Evolutionary conservation across 1,140 invertebrate species (phyloP), one percentile per base, ranked within the genome.

Genomic region (Bursaphelenchus mucronatus): DNA sequence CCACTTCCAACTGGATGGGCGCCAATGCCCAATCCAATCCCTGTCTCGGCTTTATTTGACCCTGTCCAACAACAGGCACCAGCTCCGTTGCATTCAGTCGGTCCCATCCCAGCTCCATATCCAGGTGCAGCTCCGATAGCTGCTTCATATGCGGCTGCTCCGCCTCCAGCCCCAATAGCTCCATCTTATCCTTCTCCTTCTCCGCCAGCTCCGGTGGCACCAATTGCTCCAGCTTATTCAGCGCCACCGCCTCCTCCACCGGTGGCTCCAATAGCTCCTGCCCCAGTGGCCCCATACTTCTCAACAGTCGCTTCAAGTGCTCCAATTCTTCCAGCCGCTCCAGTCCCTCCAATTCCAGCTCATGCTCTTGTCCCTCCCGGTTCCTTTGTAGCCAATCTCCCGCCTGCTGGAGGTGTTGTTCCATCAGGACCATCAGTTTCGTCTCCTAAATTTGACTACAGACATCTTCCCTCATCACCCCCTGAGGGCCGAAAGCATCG

Each of bases 11-110:
- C 54, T 39, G 54, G 13, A n/a, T 55, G n/a, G 13, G 13, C 54
- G 30, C 54, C 54, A 3, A 55, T 55, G 54, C 54, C 54, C n/a
- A n/a, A n/a, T 44, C 54, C 54, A n/a, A n/a, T n/a, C 13, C 54
- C 54, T n/a, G 30, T 55, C n/a, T 21, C 54, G 6, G 13, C 19
- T n/a, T 55, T 55, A 6, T 15, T 30, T 30, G 30, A 30, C 30
- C 30, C 30, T 30, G 30, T 30, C 30, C 30, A 30, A 30, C 30
- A 30, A 30, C 30, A 30, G 30, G 30, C 30, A 30, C 30, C 30
- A 30, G 30, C 30, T 5, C 30, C 30, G 30, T 5, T 30, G 30
- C 30, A 30, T 30, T 5, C 30, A 30, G 30, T 5, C 30, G 30
- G 30, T 30, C 30, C 30, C 1, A 30, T 30, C 5, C 30, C 30